Evolutionary conservation across 1,140 invertebrate genomes (phyloP).

Genomic region (Brachionus sp.): DNA sequence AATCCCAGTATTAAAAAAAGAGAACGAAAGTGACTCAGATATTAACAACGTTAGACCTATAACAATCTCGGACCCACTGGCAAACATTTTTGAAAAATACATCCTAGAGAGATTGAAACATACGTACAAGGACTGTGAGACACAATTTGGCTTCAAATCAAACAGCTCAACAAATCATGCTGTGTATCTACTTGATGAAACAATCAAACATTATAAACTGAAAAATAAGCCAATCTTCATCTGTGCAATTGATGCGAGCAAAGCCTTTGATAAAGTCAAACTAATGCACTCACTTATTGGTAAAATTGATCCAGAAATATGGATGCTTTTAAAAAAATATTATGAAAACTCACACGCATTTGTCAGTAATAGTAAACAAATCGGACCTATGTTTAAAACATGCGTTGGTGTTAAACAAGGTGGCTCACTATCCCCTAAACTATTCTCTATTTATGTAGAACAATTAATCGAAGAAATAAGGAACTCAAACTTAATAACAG

Average conservation of each 20-base stretch:
- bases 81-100: neutral
- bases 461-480: too few species aligned
- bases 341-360: neutral
- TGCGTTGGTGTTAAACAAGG: too few species aligned
- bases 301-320: neutral
- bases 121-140: neutral
- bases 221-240: neutral
- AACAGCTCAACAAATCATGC: neutral
- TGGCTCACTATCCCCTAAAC: too few species aligned
- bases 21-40: neutral
- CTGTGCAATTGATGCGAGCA: conserved; percentile 1
- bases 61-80: neutral
- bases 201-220: neutral
- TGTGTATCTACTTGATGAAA: neutral
- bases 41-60: neutral
- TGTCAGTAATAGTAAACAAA: neutral
- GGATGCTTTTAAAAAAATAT: neutral
- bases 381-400: neutral
- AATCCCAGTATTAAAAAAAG: neutral
- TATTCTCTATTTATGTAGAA: too few species aligned
- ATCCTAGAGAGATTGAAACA: neutral
- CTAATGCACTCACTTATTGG: neutral
- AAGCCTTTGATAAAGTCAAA: neutral
- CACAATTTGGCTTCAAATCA: too few species aligned
- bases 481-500: neutral